Evolutionary conservation across 2,113 vertebrate species (phyloP).

Genomic region (Oplegnathus fasciatus): DNA sequence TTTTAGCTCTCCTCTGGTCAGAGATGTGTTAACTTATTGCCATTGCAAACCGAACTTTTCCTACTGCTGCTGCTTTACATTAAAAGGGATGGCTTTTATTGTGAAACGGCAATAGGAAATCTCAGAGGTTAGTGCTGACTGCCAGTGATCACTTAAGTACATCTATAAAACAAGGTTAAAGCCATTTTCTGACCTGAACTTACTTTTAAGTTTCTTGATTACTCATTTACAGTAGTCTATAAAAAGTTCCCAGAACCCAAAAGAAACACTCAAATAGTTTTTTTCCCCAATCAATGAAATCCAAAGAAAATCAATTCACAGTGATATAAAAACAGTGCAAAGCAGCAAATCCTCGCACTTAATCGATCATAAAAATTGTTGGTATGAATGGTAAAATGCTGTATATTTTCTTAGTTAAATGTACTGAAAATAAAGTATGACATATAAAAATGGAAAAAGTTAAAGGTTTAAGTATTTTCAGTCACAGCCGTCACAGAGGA

Average conservation of each 20-base stretch:
- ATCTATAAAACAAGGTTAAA: not conserved
- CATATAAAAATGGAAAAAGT: constrained; percentile 13
- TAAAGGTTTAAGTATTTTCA: constrained; percentile 33
- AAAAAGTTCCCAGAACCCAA: too few species aligned
- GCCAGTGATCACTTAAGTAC: not conserved
- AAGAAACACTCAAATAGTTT: not conserved
- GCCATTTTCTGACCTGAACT: not conserved
- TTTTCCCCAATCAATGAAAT: not conserved
- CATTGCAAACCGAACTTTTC: not conserved
- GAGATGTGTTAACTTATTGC: not conserved
- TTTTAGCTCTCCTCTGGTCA: not conserved
- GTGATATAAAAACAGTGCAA: not conserved
- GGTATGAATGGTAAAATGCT: too few species aligned
- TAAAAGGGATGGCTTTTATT: not conserved
- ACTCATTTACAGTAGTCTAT: not conserved
- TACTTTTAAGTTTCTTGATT: not conserved
- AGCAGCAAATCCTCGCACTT: not conserved
- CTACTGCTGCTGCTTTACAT: not conserved
- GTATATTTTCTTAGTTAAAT: not conserved
- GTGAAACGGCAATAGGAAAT: not conserved
- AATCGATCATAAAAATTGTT: too few species aligned
- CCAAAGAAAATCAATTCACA: not conserved
- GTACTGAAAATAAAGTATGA: not conserved
- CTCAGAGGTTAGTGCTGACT: not conserved
- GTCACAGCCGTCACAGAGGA: constrained; percentile 16